Evolutionary conservation across 2,113 vertebrate species (phyloP), one percentile per base, ranked within the genome.

Genomic region (Chamaetylas fuelleborni): DNA sequence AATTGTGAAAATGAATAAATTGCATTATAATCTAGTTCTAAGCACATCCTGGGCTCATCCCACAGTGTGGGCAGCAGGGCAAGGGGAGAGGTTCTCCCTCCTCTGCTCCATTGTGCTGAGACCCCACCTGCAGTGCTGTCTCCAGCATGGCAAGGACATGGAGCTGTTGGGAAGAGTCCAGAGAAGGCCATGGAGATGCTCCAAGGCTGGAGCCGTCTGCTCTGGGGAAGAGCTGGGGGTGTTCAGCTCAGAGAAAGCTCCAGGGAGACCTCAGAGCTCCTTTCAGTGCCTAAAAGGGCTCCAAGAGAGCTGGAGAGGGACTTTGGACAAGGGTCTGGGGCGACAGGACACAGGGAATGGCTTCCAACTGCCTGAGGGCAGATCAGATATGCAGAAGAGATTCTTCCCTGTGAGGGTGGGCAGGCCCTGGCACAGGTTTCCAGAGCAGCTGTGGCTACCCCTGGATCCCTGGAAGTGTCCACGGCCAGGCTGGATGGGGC

Each of bases 401-500:
- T 61, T 38, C 5, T 38, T 20, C n/a, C 29, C 47, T 54, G 25
- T 24, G 31, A 56, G 54, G 25, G 6, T 29, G 65, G 28, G 0
- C 1, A 50, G 57, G 58, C 11, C 31, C 76, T 80, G 62, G 47
- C 56, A 69, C 56, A 48, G 62, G 3, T 12, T 13, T 18, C n/a
- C 79, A 90, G 31, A 48, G 47, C 13, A 42, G 31, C 54, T 90
- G 79, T 61, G 40, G 48, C 25, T 82, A 54, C 25, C 40, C 54
- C 54, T 42, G 40, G 40, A 42, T 36, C 34, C 25, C 56, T 83
- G 71, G 14, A 23, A 77, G 25, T 33, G 34, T 24, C 34, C 40
- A 26, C 19, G 34, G 40, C 40, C 70, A 48, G 62, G 26, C 0
- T 61, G 54, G 69, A 45, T 0, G 2, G n/a, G 45, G 29, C n/a